Conservation (phyloP, 2,113 vertebrate species). For the Halcyon senegalensis region DNA sequence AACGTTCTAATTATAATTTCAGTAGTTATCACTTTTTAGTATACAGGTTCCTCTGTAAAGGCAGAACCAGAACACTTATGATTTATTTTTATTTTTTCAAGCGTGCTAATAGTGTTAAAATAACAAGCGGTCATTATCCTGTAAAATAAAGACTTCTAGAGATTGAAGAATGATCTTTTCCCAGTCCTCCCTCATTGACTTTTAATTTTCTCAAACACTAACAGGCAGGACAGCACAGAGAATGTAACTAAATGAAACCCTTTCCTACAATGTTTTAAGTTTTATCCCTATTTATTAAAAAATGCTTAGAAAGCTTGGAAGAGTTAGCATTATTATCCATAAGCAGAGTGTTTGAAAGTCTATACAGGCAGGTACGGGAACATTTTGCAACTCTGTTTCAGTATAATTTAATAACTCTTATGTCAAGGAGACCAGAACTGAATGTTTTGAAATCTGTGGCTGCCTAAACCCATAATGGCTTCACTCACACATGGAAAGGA, state of each 20-base stretch:
- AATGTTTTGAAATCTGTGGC: neutral
- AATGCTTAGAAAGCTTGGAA: neutral
- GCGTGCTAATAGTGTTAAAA: neutral
- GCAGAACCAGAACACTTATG: neutral
- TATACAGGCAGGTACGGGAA: neutral
- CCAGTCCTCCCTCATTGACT: neutral
- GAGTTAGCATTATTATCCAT: neutral
- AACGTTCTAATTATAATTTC: constrained; percentile 68
- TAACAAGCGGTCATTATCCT: neutral
- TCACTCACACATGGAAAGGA: neutral
- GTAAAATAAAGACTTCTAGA: neutral
- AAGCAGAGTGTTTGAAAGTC: neutral
- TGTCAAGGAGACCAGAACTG: neutral
- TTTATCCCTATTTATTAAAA: neutral
- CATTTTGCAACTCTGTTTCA: neutral
- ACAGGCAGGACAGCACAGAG: neutral
- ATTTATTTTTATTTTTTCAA: neutral
- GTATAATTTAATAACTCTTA: neutral
- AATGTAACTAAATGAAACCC: neutral
- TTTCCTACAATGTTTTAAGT: neutral
- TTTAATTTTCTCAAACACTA: neutral
- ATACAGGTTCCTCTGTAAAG: constrained; percentile 24
- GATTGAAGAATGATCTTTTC: neutral
- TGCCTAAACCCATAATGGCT: neutral
- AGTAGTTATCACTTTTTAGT: constrained; percentile 41